Percentiles rank a stretch among this genome's conserved stretches.
These are phyloP conservation scores for Caranx melampygus DNA, from an alignment of 2,113 vertebrate genomes.

Conservation along the genomic window DNA sequence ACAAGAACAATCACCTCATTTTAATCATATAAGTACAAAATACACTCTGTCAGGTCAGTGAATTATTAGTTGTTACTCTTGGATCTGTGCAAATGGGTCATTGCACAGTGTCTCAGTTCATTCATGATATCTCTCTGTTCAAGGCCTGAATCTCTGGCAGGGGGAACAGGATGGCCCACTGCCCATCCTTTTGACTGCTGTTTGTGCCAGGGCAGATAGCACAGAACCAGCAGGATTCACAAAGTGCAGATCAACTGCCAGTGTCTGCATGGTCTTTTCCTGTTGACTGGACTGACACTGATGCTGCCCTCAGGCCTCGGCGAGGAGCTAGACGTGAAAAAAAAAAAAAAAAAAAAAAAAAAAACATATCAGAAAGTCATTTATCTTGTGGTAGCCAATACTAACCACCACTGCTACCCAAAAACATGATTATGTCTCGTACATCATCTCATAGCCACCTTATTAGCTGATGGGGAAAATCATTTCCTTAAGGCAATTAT, in stretches of 20 bases:
- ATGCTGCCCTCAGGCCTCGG: conserved; percentile 11
- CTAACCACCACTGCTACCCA: neutral
- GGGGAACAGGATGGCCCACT: conserved; percentile 22
- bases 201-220: conserved; percentile 57
- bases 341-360: neutral
- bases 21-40: conserved; percentile 14
- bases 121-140: conserved; percentile 49
- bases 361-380: neutral
- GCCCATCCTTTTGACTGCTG: conserved; percentile 57
- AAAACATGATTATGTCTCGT: neutral
- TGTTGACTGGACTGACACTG: conserved; percentile 12
- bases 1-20: conserved; percentile 5
- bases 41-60: conserved; percentile 5
- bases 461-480: conserved; percentile 37
- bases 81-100: conserved; percentile 46
- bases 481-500: conserved; percentile 51
- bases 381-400: neutral
- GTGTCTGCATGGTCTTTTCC: conserved; percentile 31
- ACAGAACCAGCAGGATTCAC: conserved; percentile 54
- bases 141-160: conserved; percentile 53
- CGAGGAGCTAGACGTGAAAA: neutral
- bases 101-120: conserved; percentile 9
- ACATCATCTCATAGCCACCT: conserved; percentile 31
- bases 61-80: conserved; percentile 5
- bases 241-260: conserved; percentile 32